These are phyloP conservation scores for Lithodes maja DNA, from an alignment of 2,888 invertebrate species.

Conservation along the genomic window DNA sequence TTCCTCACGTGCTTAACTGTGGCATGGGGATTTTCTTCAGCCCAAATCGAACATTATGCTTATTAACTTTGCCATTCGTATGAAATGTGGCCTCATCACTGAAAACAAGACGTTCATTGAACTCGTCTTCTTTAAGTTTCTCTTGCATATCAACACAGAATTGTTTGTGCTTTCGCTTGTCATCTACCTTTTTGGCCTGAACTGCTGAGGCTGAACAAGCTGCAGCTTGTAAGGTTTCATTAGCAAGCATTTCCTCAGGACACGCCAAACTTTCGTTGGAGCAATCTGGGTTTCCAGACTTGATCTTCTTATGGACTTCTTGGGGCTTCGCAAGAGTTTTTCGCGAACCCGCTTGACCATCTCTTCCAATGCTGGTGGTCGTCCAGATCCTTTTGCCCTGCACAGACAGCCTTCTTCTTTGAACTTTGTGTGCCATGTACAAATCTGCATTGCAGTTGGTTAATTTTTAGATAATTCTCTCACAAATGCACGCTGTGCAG, in stretches of 20 bases:
- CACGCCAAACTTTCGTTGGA: conserved; percentile 18
- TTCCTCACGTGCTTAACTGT: conserved; percentile 12
- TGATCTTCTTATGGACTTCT: conserved; percentile 8
- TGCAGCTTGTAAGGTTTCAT: conserved; percentile 41
- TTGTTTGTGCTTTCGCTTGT: conserved; percentile 22
- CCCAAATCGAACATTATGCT: conserved; percentile 20
- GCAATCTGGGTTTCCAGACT: conserved; percentile 21
- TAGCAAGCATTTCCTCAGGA: conserved; percentile 24
- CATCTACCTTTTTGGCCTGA: conserved; percentile 31
- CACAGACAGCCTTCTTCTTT: conserved; percentile 4
- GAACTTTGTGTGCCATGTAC: background rate
- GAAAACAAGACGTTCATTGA: conserved; percentile 29
- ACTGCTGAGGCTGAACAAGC: too few species aligned
- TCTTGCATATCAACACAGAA: conserved; percentile 40
- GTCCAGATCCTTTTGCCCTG: conserved; percentile 10
- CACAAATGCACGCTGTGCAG: conserved; percentile 12
- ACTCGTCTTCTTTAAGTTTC: conserved; percentile 29
- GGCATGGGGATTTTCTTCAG: conserved; percentile 34
- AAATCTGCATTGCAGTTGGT: conserved; percentile 5
- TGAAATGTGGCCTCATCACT: conserved; percentile 37
- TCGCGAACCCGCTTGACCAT: background rate
- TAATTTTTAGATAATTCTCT: background rate
- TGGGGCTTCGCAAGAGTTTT: conserved; percentile 16
- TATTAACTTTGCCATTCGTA: conserved; percentile 33
- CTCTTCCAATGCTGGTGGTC: conserved; percentile 19